These are phyloP conservation scores for Anser cygnoides DNA, from an alignment of 2,113 vertebrate species.

Conservation along the genomic window DNA sequence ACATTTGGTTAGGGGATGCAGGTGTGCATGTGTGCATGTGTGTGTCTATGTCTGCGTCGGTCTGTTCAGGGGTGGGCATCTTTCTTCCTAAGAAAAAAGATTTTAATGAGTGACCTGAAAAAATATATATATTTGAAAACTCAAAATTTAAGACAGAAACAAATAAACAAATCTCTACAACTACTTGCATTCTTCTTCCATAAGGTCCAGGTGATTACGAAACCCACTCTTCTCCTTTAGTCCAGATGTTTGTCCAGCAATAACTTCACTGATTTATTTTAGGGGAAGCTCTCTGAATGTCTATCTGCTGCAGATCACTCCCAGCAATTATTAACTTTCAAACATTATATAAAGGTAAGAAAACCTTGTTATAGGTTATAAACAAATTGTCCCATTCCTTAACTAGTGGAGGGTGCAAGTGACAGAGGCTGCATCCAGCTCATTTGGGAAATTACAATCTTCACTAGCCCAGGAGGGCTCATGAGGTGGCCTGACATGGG, in stretches of 20 bases:
- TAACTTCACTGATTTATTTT: not conserved
- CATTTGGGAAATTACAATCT: not conserved
- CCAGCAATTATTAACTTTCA: not conserved
- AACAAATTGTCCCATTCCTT: not conserved
- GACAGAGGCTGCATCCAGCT: not conserved
- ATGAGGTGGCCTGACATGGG: rapidly evolving
- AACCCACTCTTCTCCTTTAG: not conserved
- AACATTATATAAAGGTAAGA: not conserved
- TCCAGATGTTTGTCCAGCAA: not conserved
- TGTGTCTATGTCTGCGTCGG: not conserved
- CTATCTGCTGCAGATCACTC: not conserved
- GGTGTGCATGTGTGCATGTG: not conserved
- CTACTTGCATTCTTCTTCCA: not conserved
- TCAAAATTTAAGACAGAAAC: not conserved
- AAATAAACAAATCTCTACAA: not conserved
- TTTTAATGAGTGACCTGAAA: not conserved
- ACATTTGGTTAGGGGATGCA: not conserved
- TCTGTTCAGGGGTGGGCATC: not conserved
- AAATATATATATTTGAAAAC: not conserved
- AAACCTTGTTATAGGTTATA: not conserved
- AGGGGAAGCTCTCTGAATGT: not conserved
- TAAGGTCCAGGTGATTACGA: not conserved
- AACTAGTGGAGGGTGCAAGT: not conserved
- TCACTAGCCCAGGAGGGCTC: not conserved
- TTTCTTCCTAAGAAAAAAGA: not conserved